Base-by-base conservation (phyloP, 2,797 vertebrate genomes). In the Amniataba percoides region DNA sequence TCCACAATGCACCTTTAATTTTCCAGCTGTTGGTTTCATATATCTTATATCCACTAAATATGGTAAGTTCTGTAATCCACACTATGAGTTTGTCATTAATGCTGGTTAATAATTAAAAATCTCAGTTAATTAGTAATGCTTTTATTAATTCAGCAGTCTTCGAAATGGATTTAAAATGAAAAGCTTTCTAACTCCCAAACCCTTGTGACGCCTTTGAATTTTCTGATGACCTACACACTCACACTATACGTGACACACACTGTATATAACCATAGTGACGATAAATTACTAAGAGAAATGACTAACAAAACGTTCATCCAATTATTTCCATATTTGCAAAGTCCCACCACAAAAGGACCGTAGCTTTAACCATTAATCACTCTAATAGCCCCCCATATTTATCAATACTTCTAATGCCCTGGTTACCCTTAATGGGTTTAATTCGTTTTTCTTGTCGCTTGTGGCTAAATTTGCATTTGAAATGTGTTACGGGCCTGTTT, bases 401-500 rank as follows among this genome's bases (percentile, higher is more conserved):
- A 71, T 74, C 61, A 70, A 36, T 40, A 4, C 19, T n/a, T 14
- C 31, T 52, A 64, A 73, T 43, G 48, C 9, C 6, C 43, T 18
- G 11, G 34, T 66, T 66, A 39, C 16, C 25, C 63, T 36, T 68
- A 78, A 78, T 68, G 56, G 60, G 25, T 18, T 23, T 56, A 52
- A 71, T 78, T 59, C 16, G 14, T 74, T 58, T 31, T 62, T 39
- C 31, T 46, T 72, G 74, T 84, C 39, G 51, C 72, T 60, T 12
- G 48, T 14, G 60, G 76, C 69, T 84, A 61, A 57, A 74, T 81
- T 76, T 73, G 56, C 66, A 51, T 67, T 27, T 19, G 53, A 64
- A 46, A 72, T 77, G 68, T 69, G 52, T 80, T 64, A n/a, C 36
- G 36, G 58, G 21, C 4, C 55, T 8, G 85, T 61, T 82, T 69